Percentiles rank a stretch among this genome's conserved stretches.
Evolutionary conservation across 2,797 vertebrate genomes (phyloP).

Genomic region (Ceryle rudis): DNA sequence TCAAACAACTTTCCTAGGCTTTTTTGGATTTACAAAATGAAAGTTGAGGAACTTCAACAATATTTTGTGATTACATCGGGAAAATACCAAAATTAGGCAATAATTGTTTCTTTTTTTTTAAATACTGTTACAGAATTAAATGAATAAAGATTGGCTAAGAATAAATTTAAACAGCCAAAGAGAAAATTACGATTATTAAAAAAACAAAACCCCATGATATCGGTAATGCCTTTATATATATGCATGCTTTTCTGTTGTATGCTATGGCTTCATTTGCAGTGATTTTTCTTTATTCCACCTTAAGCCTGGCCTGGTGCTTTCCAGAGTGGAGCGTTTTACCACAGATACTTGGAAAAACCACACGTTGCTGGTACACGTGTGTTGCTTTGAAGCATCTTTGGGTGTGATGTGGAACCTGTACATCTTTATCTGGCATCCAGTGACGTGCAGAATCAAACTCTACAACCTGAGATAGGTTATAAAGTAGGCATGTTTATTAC

Average conservation of each 20-base stretch:
- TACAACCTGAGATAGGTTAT: too few species aligned
- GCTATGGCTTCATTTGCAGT: neutral
- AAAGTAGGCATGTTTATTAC: too few species aligned
- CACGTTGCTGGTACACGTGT: rapidly evolving
- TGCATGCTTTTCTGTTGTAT: neutral
- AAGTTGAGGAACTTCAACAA: neutral
- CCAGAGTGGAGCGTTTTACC: neutral
- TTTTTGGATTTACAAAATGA: neutral
- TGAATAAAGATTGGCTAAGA: neutral
- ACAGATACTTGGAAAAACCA: neutral
- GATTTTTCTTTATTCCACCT: neutral
- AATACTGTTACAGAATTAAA: neutral
- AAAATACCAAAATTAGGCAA: neutral
- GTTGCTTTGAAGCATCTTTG: neutral
- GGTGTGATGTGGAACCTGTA: rapidly evolving
- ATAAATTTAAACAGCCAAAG: neutral
- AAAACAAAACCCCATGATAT: neutral
- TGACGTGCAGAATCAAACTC: too few species aligned
- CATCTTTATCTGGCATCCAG: neutral
- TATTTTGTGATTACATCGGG: neutral
- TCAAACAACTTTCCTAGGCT: neutral
- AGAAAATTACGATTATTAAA: neutral
- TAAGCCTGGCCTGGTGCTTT: neutral
- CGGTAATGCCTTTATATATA: neutral
- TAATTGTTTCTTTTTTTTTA: neutral